Percentiles rank a stretch among this genome's conserved stretches.
Conservation (phyloP, 2,797 vertebrate species). For the Dendrocincla fuliginosa region DNA sequence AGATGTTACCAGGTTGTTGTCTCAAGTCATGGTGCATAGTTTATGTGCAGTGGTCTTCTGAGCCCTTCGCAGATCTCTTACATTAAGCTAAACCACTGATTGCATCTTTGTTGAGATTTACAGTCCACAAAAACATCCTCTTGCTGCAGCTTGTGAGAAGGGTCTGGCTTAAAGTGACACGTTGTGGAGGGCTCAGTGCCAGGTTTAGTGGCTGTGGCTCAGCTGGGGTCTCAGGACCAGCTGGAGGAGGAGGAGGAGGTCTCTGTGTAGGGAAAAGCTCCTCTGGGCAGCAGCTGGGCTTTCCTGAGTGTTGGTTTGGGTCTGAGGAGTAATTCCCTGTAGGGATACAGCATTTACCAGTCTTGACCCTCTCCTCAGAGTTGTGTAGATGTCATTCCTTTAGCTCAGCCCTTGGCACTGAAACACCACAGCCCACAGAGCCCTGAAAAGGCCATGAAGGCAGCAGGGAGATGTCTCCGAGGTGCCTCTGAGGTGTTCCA, state of each 20-base stretch:
- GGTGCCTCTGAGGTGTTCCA: rapidly evolving
- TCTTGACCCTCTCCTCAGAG: neutral
- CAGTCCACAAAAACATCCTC: neutral
- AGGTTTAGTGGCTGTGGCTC: neutral
- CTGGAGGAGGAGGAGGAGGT: neutral
- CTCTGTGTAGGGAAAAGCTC: neutral
- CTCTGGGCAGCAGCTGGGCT: neutral
- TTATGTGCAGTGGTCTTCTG: neutral
- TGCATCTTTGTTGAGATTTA: neutral
- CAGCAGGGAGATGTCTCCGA: neutral
- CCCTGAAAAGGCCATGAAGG: rapidly evolving
- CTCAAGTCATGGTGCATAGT: neutral
- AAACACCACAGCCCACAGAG: rapidly evolving
- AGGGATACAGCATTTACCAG: neutral
- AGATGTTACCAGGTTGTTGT: neutral
- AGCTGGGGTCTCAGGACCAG: neutral
- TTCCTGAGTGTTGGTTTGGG: neutral
- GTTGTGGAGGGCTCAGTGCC: rapidly evolving
- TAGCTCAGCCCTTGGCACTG: neutral
- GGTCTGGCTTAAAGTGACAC: too few relatives aligned
- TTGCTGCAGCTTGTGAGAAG: neutral
- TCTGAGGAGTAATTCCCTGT: neutral
- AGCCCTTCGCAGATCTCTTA: neutral
- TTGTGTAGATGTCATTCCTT: neutral
- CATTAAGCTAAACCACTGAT: neutral